A percentile compares a stretch with the other conserved stretches of the same genome.
Conservation (phyloP, 1,140 invertebrate species). For the Orchestia grillus region DNA sequence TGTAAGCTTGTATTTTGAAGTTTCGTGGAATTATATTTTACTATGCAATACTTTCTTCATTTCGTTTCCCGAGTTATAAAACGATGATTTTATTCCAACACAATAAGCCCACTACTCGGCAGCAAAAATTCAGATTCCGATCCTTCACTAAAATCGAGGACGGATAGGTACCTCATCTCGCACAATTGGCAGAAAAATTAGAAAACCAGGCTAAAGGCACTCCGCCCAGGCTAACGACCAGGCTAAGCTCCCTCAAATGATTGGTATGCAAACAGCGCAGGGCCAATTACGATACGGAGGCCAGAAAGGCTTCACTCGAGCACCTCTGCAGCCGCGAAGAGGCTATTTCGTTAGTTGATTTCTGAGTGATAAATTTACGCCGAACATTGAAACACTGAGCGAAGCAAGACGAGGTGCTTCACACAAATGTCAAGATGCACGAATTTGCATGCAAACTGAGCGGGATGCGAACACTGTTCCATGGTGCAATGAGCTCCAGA, state of each 20-base stretch:
- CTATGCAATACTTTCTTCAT: too few species aligned
- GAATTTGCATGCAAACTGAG: not conserved
- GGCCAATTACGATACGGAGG: slow-evolving; percentile 38
- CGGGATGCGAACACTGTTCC: not conserved
- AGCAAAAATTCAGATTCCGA: not conserved
- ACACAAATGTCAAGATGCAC: not conserved
- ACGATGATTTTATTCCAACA: not conserved
- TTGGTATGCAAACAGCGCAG: slow-evolving; percentile 39
- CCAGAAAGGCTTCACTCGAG: not conserved
- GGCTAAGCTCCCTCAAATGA: not conserved
- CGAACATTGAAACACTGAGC: not conserved
- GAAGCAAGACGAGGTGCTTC: not conserved
- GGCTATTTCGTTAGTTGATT: slow-evolving; percentile 36
- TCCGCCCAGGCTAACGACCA: not conserved
- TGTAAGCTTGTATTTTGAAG: too few species aligned
- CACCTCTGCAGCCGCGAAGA: not conserved
- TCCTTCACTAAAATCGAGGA: not conserved
- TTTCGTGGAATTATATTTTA: too few species aligned
- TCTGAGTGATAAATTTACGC: not conserved
- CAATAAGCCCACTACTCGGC: not conserved
- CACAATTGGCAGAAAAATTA: not conserved
- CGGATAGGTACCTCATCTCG: not conserved
- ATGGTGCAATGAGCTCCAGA: not conserved
- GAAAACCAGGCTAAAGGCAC: not conserved
- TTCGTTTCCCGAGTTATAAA: not conserved